A percentile compares a stretch with the other conserved stretches of the same genome.
Conservation (phyloP, 2,888 invertebrate genomes). For the Acrocyrtus sp. region DNA sequence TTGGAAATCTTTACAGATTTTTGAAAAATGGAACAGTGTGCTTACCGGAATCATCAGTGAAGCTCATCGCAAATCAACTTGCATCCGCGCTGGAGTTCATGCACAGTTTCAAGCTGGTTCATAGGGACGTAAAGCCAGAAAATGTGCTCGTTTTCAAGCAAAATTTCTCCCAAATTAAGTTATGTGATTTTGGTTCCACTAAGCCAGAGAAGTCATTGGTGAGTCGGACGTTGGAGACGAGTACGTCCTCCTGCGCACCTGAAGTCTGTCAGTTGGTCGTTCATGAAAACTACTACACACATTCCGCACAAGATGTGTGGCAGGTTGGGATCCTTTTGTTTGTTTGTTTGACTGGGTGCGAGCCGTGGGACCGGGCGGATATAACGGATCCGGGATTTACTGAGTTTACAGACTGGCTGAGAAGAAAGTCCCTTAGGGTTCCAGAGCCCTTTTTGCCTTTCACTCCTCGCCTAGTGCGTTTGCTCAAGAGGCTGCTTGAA, state of each 20-base stretch:
- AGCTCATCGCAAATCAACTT: slow-evolving; percentile 80
- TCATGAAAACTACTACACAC: slow-evolving; percentile 75
- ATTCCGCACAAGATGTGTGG: slow-evolving; percentile 77
- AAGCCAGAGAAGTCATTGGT: slow-evolving; percentile 72
- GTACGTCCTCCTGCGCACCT: slow-evolving; percentile 73
- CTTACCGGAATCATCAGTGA: slow-evolving; percentile 60
- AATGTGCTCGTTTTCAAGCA: slow-evolving; percentile 83
- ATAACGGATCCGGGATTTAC: slow-evolving; percentile 78
- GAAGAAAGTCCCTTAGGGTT: slow-evolving; percentile 72
- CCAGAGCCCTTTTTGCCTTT: slow-evolving; percentile 72
- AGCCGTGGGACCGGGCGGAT: slow-evolving; percentile 77
- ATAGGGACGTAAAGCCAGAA: slow-evolving; percentile 89
- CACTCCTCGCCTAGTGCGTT: slow-evolving; percentile 75
- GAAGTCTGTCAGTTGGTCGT: slow-evolving; percentile 72
- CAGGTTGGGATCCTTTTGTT: slow-evolving; percentile 78
- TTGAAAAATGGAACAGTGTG: slow-evolving; percentile 46
- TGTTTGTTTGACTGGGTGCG: slow-evolving; percentile 75
- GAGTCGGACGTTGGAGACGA: slow-evolving; percentile 71
- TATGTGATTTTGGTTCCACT: slow-evolving; percentile 90
- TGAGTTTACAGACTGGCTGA: slow-evolving; percentile 73
- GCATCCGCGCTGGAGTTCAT: slow-evolving; percentile 81
- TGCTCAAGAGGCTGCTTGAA: slow-evolving; percentile 77
- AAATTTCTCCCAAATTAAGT: slow-evolving; percentile 83
- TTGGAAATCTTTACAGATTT: slow-evolving; percentile 75
- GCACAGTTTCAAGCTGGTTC: slow-evolving; percentile 82